Base-by-base conservation (phyloP, 1,140 invertebrate species). In the Heliothis subflexa region DNA sequence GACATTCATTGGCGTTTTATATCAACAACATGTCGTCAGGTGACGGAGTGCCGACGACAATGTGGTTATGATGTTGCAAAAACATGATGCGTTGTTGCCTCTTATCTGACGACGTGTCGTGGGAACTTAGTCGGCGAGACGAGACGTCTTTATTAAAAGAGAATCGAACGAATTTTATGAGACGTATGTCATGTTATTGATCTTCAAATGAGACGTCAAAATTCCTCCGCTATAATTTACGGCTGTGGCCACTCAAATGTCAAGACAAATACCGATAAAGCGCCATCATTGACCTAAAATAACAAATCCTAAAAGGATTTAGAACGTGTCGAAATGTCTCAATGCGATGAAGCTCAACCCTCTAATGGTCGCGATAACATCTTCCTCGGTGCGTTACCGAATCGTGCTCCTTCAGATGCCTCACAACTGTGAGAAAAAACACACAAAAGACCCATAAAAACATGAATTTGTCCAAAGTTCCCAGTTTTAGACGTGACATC, bases 1-100 rank as follows among this genome's bases (percentile, higher is more conserved):
- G 93, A 94, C 91, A 89, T 93, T 94, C 93, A 94, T 94, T 94
- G 89, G 90, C 88, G 86, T 89, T 91, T 94, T 92, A 93, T 93
- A 93, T 91, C 91, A 93, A 89, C 90, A 85, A 89, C 86, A 88
- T 91, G 91, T 88, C 81, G 81, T 75, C 89, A 89, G 87, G 85
- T 88, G 92, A 89, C 87, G 83, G 62, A 85, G 85, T 84, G 83
- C 59, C 83, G 85, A 83, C 86, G 83, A 88, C 87, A 86, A 86
- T 86, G 85, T 85, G 85, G 79, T 91, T 89, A 88, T 91, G 90
- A 90, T 86, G 81, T 86, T 89, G 91, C 91, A 91, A 93, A 94
- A 93, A 92, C 85, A 81, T 80, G 82, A 86, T 83, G 82, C 57
- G 80, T 84, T 81, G 83, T 85, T 85, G 78, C 77, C 76, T 83